These are phyloP conservation scores for Eumerus sabulonum DNA, from an alignment of 2,888 invertebrate genomes.

Conservation along the genomic window DNA sequence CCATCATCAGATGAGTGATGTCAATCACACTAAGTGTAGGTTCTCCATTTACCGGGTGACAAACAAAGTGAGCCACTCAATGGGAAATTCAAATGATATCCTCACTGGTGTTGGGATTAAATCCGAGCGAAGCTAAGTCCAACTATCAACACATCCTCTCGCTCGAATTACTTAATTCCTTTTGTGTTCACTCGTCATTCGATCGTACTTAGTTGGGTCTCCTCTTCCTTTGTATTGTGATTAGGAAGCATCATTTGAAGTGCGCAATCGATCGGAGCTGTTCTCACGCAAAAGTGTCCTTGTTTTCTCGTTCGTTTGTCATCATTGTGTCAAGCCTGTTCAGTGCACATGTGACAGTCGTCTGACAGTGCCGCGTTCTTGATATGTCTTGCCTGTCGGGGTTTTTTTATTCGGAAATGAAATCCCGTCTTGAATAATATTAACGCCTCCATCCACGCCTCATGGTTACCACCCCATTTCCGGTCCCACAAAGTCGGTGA, in stretches of 20 bases:
- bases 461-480: constrained; percentile 44
- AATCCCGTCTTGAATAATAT: constrained; percentile 60
- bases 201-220: constrained; percentile 8
- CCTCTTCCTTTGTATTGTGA: neutral
- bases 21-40: constrained; percentile 39
- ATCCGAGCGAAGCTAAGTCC: constrained; percentile 37
- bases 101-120: constrained; percentile 7
- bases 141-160: constrained; percentile 44
- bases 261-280: neutral
- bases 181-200: constrained; percentile 9
- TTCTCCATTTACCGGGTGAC: constrained; percentile 14
- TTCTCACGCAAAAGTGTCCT: constrained; percentile 35
- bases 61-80: neutral
- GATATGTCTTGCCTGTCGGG: constrained; percentile 51
- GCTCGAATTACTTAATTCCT: constrained; percentile 13
- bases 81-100: constrained; percentile 26
- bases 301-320: constrained; percentile 18
- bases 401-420: constrained; percentile 41
- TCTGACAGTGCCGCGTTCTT: constrained; percentile 48
- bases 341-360: constrained; percentile 37
- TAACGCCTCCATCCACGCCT: constrained; percentile 56
- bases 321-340: constrained; percentile 20
- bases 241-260: too few species aligned
- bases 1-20: constrained; percentile 43
- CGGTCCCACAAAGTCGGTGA: constrained; percentile 38